Evolutionary conservation across 1,140 invertebrate species (phyloP).

Genomic region (Lepeophtheirus salmonis): DNA sequence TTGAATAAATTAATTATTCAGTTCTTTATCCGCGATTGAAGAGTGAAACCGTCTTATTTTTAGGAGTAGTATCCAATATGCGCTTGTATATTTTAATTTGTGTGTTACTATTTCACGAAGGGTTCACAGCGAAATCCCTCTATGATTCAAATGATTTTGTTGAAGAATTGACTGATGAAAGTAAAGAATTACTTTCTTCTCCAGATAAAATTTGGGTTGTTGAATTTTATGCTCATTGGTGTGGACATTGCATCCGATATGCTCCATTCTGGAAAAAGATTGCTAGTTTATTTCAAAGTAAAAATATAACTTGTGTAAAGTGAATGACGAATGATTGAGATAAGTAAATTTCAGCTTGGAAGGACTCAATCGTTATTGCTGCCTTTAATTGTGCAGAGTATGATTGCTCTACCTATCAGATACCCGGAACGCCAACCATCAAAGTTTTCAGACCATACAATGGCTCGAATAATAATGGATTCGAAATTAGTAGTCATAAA

Average conservation of each 20-base stretch:
- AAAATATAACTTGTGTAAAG: too few relatives aligned
- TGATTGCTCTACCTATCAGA: conserved; percentile 57
- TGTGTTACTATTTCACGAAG: not conserved
- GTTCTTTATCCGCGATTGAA: too few relatives aligned
- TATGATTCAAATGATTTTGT: conserved; percentile 40
- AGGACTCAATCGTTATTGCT: conserved; percentile 34
- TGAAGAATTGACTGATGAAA: conserved; percentile 35
- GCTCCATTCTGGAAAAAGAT: conserved; percentile 54
- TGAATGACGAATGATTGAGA: too few relatives aligned
- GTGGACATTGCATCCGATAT: conserved; percentile 62
- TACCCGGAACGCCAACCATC: conserved; percentile 63
- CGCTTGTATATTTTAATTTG: too few relatives aligned
- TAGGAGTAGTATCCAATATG: too few relatives aligned
- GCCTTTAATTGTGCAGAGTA: conserved; percentile 53
- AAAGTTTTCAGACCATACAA: conserved; percentile 34
- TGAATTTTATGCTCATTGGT: conserved; percentile 75
- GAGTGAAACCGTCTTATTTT: too few relatives aligned
- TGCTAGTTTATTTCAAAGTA: conserved; percentile 31
- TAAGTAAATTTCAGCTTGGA: conserved; percentile 36
- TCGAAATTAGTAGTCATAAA: not conserved
- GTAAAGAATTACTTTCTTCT: conserved; percentile 31
- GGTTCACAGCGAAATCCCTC: conserved; percentile 25
- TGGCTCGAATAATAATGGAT: not conserved
- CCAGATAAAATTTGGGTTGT: conserved; percentile 44
- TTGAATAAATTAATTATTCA: too few relatives aligned